Base-by-base conservation (phyloP, 92 coral and sea anemone genomes). In the Anthopleura xanthogrammica region DNA sequence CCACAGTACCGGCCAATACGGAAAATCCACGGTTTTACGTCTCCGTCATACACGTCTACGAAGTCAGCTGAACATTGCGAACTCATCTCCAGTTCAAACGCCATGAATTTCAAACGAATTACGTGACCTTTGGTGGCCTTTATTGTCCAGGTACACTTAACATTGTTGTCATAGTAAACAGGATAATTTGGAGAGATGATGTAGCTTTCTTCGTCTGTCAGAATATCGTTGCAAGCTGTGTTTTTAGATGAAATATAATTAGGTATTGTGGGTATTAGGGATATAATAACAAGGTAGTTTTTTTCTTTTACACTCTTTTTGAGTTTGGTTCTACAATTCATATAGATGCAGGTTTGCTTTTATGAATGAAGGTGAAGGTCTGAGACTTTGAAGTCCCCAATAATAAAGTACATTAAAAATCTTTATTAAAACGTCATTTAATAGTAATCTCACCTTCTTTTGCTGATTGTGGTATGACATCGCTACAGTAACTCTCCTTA, bases 131-230 rank as follows among this genome's bases (percentile, higher is more conserved):
- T n/a, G 16, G 65, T 41, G 20, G 87, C 85, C 7, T 80, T 83
- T 0, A 87, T 42, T 14, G 55, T 80, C 90, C 90, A 87, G 55
- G 85, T 64, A 60, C 90, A 83, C 29, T 50, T 50, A 22, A 83
- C 77, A 72, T 87, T 48, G 79, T 79, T 87, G 56, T 78, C 52
- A 75, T 87, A 87, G 82, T 87, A 83, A 60, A 87, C 78, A 11
- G 90, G 90, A 23, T 87, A 87, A 56, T 79, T 52, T 1, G 90
- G 90, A 5, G 90, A 87, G 65, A 72, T 41, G 84, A 87, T 79
- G 52, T 65, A 72, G 48, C 87, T 87, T 52, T 52, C 57, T 42
- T 79, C 56, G 74, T n/a, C 62, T 13, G 79, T 83, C 16, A 87
- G 72, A 57, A 70, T 70, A 64, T 83, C 90, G 9, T 79, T 77